phyloP scores from a whole-genome alignment of 2,113 vertebrate genomes.

The Nesospiza acunhae region DNA sequence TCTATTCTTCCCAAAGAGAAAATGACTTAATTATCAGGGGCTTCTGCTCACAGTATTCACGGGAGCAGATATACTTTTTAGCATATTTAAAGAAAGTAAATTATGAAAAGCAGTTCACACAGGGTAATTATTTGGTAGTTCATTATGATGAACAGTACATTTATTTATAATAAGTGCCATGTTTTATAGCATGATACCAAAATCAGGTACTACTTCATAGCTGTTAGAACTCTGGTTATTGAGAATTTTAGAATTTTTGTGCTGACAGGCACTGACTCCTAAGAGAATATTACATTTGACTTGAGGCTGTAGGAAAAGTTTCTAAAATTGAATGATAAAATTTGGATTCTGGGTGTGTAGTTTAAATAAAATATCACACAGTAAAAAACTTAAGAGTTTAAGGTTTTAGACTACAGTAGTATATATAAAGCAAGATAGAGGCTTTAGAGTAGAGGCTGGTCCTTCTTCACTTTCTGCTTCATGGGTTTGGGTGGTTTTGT shows the following conservation, averaged over 20 bases:
- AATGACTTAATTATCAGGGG: slow-evolving; percentile 22
- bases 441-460: not conserved
- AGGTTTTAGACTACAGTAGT: not conserved
- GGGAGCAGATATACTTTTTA: not conserved
- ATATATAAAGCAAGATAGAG: not conserved
- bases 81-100: slow-evolving; percentile 30
- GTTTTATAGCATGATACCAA: not conserved
- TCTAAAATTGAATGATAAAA: not conserved
- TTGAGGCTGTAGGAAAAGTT: not conserved
- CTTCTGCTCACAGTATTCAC: not conserved
- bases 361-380: not conserved
- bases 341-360: not conserved
- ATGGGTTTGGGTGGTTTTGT: not conserved
- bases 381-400: not conserved
- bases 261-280: not conserved
- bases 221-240: not conserved
- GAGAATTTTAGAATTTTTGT: not conserved
- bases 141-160: not conserved
- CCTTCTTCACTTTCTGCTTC: not conserved
- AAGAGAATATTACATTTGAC: not conserved
- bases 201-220: not conserved
- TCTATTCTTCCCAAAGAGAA: not conserved
- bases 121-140: slow-evolving; percentile 32
- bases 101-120: slow-evolving; percentile 5
- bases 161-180: not conserved